Percentiles rank a stretch among this genome's conserved stretches.
phyloP scores from a whole-genome alignment of 1,140 invertebrate genomes.

The Lepidurus arcticus region DNA sequence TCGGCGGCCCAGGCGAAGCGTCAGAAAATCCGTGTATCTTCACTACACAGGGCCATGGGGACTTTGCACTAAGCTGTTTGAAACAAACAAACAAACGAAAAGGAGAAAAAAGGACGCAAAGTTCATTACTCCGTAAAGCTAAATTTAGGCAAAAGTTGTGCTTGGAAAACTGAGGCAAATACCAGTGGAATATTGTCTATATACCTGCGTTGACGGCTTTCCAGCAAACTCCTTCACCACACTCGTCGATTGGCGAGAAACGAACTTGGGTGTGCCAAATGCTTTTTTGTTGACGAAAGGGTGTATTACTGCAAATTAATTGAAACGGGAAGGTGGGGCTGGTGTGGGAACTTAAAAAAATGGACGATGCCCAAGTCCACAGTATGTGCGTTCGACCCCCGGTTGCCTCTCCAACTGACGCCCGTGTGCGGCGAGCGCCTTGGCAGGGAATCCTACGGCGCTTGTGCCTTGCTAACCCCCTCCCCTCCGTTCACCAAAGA shows the following conservation, averaged over 20 bases:
- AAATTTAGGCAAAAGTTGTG: not conserved
- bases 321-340: not conserved
- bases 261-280: not conserved
- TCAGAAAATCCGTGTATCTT: conserved; percentile 22
- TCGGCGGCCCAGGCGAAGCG: not conserved
- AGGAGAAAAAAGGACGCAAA: not conserved
- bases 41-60: conserved; percentile 20
- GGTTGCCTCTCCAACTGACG: conserved; percentile 1
- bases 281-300: not conserved
- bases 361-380: not conserved
- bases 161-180: not conserved
- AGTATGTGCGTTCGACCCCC: not conserved
- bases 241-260: not conserved
- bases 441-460: not conserved
- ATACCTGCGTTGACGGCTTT: not conserved
- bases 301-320: not conserved
- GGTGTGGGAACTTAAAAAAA: not conserved
- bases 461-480: not conserved
- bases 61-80: not conserved
- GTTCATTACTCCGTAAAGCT: conserved; percentile 9
- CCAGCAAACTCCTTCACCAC: not conserved
- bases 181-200: not conserved
- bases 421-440: not conserved
- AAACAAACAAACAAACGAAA: too few relatives aligned
- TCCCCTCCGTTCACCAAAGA: too few relatives aligned